Evolutionary conservation across 2,797 vertebrate genomes (phyloP).

Genomic region (Calcarius lapponicus): DNA sequence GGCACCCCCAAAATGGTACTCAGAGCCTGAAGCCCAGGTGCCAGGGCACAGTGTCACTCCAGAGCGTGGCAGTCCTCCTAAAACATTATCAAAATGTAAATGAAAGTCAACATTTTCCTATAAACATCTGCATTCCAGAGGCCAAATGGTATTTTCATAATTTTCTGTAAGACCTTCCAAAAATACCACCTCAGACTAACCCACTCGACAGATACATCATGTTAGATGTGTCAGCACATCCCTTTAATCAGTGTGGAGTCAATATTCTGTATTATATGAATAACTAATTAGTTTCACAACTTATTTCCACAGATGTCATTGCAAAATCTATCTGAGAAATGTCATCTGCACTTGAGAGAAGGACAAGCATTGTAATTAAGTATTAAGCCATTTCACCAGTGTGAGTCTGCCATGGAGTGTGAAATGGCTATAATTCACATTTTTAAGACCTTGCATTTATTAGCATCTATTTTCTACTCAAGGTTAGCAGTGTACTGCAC

Average conservation of each 20-base stretch:
- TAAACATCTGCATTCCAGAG: not conserved
- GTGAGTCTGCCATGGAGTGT: constrained; percentile 65
- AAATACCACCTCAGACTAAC: not conserved
- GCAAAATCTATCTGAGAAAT: constrained; percentile 67
- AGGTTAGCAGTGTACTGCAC: constrained; percentile 53
- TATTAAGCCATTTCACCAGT: constrained; percentile 70
- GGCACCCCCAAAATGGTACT: not conserved
- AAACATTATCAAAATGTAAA: constrained; percentile 1
- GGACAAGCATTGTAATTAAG: constrained; percentile 74
- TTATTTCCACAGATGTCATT: constrained; percentile 71
- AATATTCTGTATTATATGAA: constrained; percentile 63
- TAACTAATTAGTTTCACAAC: constrained; percentile 70
- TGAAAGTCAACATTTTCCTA: not conserved
- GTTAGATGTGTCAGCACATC: constrained; percentile 38
- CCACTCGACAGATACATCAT: constrained; percentile 24
- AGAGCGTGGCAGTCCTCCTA: not conserved
- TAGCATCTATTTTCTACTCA: constrained; percentile 73
- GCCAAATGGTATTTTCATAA: constrained; percentile 20
- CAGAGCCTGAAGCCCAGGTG: not conserved
- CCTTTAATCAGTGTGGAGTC: constrained; percentile 61
- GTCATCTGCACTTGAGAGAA: constrained; percentile 70
- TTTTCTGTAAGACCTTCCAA: constrained; percentile 38
- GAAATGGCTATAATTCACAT: constrained; percentile 76
- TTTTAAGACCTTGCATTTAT: constrained; percentile 76
- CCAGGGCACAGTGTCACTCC: not conserved